These are phyloP conservation scores for Chalcis sispes DNA, from an alignment of 2,888 invertebrate genomes.

Conservation along the genomic window DNA sequence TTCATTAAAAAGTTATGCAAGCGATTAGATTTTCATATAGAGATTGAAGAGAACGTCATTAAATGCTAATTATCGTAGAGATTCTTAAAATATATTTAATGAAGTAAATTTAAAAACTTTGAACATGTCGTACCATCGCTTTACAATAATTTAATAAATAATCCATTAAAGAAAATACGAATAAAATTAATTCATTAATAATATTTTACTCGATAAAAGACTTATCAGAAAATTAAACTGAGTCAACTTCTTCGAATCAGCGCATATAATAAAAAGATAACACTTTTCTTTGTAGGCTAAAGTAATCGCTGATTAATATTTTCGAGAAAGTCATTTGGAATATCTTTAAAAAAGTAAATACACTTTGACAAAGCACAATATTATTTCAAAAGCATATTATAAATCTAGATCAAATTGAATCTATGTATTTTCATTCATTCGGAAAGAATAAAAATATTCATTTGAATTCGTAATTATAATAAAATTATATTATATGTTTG, in stretches of 20 bases:
- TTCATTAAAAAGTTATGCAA: constrained; percentile 14
- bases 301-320: background rate
- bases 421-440: too few relatives aligned
- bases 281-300: background rate
- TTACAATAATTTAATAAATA: background rate
- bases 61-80: too few relatives aligned
- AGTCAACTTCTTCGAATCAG: constrained; percentile 18
- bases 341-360: too few relatives aligned
- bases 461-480: too few relatives aligned
- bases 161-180: background rate
- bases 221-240: constrained; percentile 4
- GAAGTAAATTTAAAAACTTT: too few relatives aligned
- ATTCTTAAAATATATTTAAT: background rate
- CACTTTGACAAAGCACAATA: too few relatives aligned
- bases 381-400: too few relatives aligned
- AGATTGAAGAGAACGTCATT: background rate
- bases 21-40: background rate
- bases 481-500: too few relatives aligned
- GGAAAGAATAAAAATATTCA: too few relatives aligned
- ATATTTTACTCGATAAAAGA: background rate
- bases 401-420: too few relatives aligned
- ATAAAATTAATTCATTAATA: constrained; percentile 1
- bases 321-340: background rate
- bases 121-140: background rate
- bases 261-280: background rate